Base-by-base conservation (phyloP, 2,113 vertebrate species). In the Aleadryas rufinucha region DNA sequence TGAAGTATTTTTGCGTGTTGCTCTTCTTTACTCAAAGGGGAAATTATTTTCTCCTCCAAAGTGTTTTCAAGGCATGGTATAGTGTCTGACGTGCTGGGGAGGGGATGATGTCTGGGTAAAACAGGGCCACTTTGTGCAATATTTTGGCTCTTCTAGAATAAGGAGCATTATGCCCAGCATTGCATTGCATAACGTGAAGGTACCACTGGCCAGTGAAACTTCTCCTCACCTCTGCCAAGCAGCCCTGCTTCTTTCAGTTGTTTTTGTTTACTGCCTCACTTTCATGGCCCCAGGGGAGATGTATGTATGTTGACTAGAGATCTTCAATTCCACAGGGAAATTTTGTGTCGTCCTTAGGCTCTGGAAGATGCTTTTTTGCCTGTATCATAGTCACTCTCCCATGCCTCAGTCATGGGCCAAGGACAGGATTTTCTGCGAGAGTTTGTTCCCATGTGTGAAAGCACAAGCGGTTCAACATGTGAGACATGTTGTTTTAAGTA, bases 121-220 rank as follows among this genome's bases (percentile, higher is more conserved):
- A 92, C 80, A 95, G 86, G 83, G 86, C 76, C 47, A 90, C 83
- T 88, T 95, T 97, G 89, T 95, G 94, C 86, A 95, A 49, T 88
- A 20, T 87, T 95, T 95, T 96, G 95, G 83, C 95, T 90, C 64
- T 47, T 41, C 69, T 75, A 89, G 77, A 95, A 96, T 95, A 66
- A 87, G 91, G 52, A 96, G 33, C 76, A 84, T 97, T 96, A 78
- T 97, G 79, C 76, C 64, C 7, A 0, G 30, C 7, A 0, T 69
- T 27, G 20, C 64, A 30, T 90, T 93, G 93, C 95, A 64, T 90
- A 92, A 97, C 10, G 2, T 71, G 68, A 59, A 77, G 37, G 59
- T 88, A 66, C 39, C 59, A 47, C 33, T 50, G 54, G 71, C 78
- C 63, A 66, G 45, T 66, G 63, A 69, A 85, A 69, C 27, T 60